A percentile compares a stretch with the other conserved stretches of the same genome.
Evolutionary conservation across 1,140 invertebrate species (phyloP).

Genomic region (Lordiphosa stackelbergi): DNA sequence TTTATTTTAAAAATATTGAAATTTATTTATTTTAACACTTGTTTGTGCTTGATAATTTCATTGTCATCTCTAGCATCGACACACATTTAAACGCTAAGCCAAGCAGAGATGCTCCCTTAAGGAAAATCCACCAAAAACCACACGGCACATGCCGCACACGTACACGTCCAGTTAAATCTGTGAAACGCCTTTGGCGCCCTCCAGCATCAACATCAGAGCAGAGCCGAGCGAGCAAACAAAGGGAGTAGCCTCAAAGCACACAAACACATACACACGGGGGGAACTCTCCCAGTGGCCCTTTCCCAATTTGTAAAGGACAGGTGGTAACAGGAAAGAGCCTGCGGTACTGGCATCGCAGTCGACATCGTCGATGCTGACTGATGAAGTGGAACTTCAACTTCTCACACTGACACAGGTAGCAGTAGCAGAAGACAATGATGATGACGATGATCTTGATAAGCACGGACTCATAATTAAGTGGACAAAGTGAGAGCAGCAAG

Average conservation of each 20-base stretch:
- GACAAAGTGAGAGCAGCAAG: constrained; percentile 20
- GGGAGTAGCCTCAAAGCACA: constrained; percentile 36
- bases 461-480: constrained; percentile 63
- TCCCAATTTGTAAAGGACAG: constrained; percentile 26
- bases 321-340: constrained; percentile 49
- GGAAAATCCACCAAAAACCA: constrained; percentile 69
- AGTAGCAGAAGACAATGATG: constrained; percentile 12
- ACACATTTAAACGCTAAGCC: constrained; percentile 64
- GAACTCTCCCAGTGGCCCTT: constrained; percentile 2
- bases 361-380: constrained; percentile 58
- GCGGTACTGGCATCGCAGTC: constrained; percentile 35
- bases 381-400: constrained; percentile 74
- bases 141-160: constrained; percentile 29
- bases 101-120: constrained; percentile 31
- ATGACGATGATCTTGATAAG: constrained; percentile 54
- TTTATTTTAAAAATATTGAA: not conserved
- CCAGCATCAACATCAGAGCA: constrained; percentile 14
- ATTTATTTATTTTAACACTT: too few species aligned
- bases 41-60: not conserved
- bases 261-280: constrained; percentile 1
- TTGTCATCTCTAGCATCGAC: constrained; percentile 27
- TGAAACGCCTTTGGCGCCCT: constrained; percentile 42
- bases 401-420: constrained; percentile 27
- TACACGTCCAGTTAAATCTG: constrained; percentile 48
- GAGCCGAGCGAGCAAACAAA: constrained; percentile 54